These are phyloP conservation scores for Oreochromis spilurus DNA, from an alignment of 2,113 vertebrate species.

Conservation along the genomic window DNA sequence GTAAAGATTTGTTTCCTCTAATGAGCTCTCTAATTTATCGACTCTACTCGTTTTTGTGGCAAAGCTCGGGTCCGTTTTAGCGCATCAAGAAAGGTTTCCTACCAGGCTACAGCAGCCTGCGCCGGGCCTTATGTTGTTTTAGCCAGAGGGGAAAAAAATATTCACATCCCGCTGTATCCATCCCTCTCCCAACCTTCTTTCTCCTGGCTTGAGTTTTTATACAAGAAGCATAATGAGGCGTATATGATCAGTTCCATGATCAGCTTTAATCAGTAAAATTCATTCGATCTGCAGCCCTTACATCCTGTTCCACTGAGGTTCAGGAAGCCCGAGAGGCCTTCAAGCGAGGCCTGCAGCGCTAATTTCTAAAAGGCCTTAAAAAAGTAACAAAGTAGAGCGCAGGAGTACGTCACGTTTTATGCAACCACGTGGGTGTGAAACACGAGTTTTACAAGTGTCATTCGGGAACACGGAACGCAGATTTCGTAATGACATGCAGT, in stretches of 20 bases:
- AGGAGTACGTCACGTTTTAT: background rate
- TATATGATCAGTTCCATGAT: background rate
- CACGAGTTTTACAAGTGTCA: background rate
- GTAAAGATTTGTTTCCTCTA: background rate
- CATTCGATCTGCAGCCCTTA: background rate
- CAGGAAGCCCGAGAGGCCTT: background rate
- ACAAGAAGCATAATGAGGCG: background rate
- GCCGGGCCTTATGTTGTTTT: constrained; percentile 36
- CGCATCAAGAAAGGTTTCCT: constrained; percentile 9
- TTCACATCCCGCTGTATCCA: background rate
- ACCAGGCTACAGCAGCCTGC: background rate
- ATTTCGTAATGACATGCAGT: background rate
- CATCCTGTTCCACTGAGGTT: background rate
- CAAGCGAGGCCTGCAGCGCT: background rate
- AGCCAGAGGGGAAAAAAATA: background rate
- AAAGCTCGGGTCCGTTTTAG: background rate
- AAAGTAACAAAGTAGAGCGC: background rate
- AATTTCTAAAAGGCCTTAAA: background rate
- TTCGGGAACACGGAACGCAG: background rate
- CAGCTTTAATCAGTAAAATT: background rate
- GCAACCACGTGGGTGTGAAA: background rate
- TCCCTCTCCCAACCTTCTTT: background rate
- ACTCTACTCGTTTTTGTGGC: background rate
- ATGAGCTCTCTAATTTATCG: background rate
- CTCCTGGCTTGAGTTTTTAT: background rate